These are phyloP conservation scores for Drosophila phalerata DNA, from an alignment of 2,888 invertebrate genomes.

Conservation along the genomic window DNA sequence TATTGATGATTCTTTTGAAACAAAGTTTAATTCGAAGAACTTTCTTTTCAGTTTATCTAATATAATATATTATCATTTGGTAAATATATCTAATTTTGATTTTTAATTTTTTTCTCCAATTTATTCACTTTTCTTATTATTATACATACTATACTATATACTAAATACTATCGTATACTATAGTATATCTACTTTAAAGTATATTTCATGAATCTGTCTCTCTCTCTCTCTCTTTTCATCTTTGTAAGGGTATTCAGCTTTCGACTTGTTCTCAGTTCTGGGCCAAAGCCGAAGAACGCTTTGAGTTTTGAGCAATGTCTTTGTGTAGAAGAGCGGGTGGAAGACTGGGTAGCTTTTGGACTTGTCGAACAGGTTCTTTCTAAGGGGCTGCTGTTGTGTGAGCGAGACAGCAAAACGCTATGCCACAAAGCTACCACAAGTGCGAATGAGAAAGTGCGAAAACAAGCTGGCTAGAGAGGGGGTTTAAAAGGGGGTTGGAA, in stretches of 20 bases:
- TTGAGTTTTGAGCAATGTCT: constrained; percentile 5
- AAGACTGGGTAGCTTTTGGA: constrained; percentile 20
- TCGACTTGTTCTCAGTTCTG: neutral
- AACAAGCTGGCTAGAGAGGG: constrained; percentile 1
- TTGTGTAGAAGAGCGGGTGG: constrained; percentile 4
- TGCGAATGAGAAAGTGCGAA: constrained; percentile 1
- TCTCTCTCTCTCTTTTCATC: neutral
- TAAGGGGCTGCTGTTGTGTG: constrained; percentile 30
- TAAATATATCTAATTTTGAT: no score
- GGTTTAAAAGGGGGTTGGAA: constrained; percentile 11
- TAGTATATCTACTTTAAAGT: neutral
- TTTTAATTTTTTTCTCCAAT: no score
- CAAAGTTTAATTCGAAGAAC: neutral
- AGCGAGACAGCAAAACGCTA: constrained; percentile 53
- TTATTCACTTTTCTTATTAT: no score
- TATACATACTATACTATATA: no score
- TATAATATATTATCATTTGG: no score
- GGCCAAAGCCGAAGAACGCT: constrained; percentile 13
- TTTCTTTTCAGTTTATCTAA: neutral
- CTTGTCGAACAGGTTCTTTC: constrained; percentile 59
- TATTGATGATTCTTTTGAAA: no score
- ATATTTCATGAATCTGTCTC: neutral
- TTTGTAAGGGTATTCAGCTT: constrained; percentile 10
- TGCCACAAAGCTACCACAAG: neutral
- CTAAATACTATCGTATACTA: no score